phyloP scores from a whole-genome alignment of 2,888 invertebrate genomes.

The Flexamia atlantica region DNA sequence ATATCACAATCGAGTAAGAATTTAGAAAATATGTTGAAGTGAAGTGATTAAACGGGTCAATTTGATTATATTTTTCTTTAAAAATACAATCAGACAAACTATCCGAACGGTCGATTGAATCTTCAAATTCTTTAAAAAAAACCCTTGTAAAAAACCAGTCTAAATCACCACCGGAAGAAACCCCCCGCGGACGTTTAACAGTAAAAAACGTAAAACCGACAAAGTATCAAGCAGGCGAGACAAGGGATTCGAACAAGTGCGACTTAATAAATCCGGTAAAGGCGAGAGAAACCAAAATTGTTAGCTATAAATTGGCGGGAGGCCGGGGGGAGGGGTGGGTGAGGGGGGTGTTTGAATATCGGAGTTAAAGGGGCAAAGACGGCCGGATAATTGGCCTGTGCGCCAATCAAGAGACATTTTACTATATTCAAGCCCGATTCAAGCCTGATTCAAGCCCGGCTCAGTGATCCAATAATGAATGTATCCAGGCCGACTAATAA shows the following conservation, averaged over 20 bases:
- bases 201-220: too few relatives aligned
- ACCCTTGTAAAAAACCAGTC: too few relatives aligned
- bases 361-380: conserved; percentile 51
- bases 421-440: conserved; percentile 12
- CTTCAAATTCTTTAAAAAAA: too few relatives aligned
- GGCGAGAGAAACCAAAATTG: conserved; percentile 57
- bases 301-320: conserved; percentile 51
- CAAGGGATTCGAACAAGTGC: conserved; percentile 22
- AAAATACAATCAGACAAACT: too few relatives aligned
- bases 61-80: too few relatives aligned
- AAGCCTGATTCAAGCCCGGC: neutral
- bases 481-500: conserved; percentile 47
- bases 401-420: conserved; percentile 47
- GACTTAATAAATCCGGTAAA: conserved; percentile 37
- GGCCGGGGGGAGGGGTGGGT: neutral
- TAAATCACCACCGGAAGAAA: too few relatives aligned
- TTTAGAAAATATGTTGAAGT: too few relatives aligned
- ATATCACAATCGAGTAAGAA: too few relatives aligned
- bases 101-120: too few relatives aligned
- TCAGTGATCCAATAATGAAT: conserved; percentile 46
- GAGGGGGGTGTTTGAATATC: conserved; percentile 42
- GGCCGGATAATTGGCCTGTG: conserved; percentile 40
- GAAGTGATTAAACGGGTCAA: too few relatives aligned
- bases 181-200: too few relatives aligned
- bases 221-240: too few relatives aligned